phyloP scores from a whole-genome alignment of 2,113 vertebrate genomes.

The Merops nubicus region DNA sequence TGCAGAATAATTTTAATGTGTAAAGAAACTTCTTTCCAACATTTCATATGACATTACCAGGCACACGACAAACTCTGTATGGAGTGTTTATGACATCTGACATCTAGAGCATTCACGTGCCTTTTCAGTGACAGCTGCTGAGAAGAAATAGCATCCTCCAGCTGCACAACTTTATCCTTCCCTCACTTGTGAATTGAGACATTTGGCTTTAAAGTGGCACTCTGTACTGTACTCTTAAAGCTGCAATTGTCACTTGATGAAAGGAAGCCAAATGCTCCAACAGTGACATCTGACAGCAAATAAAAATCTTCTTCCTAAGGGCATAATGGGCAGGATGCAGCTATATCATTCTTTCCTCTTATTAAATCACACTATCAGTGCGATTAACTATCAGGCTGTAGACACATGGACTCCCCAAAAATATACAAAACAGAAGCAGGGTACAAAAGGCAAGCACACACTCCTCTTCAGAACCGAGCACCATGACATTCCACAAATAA shows the following conservation, averaged over 20 bases:
- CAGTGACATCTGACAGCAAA: conserved; percentile 71
- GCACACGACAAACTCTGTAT: conserved; percentile 60
- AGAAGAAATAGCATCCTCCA: conserved; percentile 77
- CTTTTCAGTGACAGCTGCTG: conserved; percentile 74
- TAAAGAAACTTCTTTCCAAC: conserved; percentile 1
- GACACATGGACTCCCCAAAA: conserved; percentile 53
- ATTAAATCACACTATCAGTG: conserved; percentile 65
- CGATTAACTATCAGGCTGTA: conserved; percentile 69
- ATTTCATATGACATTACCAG: conserved; percentile 60
- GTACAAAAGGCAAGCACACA: conserved; percentile 45
- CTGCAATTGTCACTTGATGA: conserved; percentile 60
- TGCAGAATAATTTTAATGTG: neutral
- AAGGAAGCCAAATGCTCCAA: conserved; percentile 72
- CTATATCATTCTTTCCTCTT: conserved; percentile 53
- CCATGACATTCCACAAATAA: conserved; percentile 46
- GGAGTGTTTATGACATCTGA: conserved; percentile 71
- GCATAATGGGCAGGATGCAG: conserved; percentile 73
- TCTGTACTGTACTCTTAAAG: conserved; percentile 68
- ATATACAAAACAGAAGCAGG: conserved; percentile 55
- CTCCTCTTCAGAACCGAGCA: conserved; percentile 35
- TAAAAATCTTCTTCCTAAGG: conserved; percentile 71
- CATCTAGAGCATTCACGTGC: conserved; percentile 68
- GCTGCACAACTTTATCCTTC: conserved; percentile 76
- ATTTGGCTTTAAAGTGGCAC: conserved; percentile 76
- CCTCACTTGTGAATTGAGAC: conserved; percentile 71